Conservation (phyloP, 2,113 vertebrate genomes). For the Panurus biarmicus region DNA sequence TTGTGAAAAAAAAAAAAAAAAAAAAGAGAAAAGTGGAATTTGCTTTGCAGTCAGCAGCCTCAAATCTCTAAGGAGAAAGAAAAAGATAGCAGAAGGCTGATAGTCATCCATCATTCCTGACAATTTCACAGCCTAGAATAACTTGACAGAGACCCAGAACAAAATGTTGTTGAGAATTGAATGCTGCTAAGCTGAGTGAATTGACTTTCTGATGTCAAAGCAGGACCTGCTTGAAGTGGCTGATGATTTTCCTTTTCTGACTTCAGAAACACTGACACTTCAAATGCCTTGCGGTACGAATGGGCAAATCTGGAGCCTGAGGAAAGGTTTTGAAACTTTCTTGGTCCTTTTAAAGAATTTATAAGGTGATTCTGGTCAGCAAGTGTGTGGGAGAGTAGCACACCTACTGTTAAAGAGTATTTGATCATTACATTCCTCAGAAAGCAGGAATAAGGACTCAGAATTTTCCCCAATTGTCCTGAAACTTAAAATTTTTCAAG, state of each 20-base stretch:
- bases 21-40: conserved; percentile 73
- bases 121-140: conserved; percentile 88
- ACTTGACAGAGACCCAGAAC: conserved; percentile 85
- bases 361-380: not conserved
- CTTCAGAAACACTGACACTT: conserved; percentile 18
- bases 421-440: not conserved
- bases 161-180: conserved; percentile 75
- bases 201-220: conserved; percentile 83
- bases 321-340: not conserved
- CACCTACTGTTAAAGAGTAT: not conserved
- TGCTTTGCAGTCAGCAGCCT: conserved; percentile 81
- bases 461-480: not conserved
- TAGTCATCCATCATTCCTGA: conserved; percentile 95
- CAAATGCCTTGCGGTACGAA: not conserved
- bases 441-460: not conserved
- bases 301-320: not conserved
- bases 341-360: not conserved
- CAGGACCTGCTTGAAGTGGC: conserved; percentile 65
- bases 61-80: conserved; percentile 84
- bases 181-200: conserved; percentile 82
- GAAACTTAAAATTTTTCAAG: not conserved
- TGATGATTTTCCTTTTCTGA: conserved; percentile 44
- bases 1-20: conserved; percentile 62
- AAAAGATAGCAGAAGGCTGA: conserved; percentile 93
- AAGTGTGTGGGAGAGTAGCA: not conserved